Conservation (phyloP, 2,888 invertebrate species). For the Lasioglossum zephyrum region DNA sequence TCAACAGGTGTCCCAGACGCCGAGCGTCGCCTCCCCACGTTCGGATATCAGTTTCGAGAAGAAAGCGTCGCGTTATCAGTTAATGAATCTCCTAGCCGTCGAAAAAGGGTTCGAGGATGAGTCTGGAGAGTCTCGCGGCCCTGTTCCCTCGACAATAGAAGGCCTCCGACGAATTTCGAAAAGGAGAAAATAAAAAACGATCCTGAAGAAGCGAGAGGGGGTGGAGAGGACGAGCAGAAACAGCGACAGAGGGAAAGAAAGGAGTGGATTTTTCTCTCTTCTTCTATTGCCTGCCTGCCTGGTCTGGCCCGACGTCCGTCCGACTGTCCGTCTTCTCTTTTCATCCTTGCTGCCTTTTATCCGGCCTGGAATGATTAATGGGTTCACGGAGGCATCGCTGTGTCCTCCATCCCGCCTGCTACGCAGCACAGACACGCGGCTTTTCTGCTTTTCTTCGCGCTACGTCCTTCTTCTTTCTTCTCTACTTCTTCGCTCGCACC, state of each 20-base stretch:
- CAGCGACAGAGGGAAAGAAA: slow-evolving; percentile 51
- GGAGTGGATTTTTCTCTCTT: slow-evolving; percentile 23
- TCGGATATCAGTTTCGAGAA: slow-evolving; percentile 70
- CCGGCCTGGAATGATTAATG: slow-evolving; percentile 82
- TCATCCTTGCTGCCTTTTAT: slow-evolving; percentile 79
- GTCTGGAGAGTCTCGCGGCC: slow-evolving; percentile 31
- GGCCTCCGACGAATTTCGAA: slow-evolving; percentile 77
- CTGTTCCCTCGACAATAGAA: slow-evolving; percentile 73
- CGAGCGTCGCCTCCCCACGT: slow-evolving; percentile 31
- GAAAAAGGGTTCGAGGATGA: slow-evolving; percentile 53
- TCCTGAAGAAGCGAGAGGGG: slow-evolving; percentile 41
- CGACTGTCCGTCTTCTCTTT: slow-evolving; percentile 78
- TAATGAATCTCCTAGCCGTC: slow-evolving; percentile 78
- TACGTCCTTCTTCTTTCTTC: slow-evolving; percentile 39
- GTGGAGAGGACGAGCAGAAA: slow-evolving; percentile 21
- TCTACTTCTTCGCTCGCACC: not conserved
- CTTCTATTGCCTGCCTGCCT: slow-evolving; percentile 55
- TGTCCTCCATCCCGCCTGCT: slow-evolving; percentile 36
- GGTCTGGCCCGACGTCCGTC: slow-evolving; percentile 61
- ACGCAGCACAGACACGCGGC: slow-evolving; percentile 59
- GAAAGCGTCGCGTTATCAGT: slow-evolving; percentile 77
- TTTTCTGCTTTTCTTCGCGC: slow-evolving; percentile 77
- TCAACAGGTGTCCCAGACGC: slow-evolving; percentile 64
- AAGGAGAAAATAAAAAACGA: slow-evolving; percentile 78
- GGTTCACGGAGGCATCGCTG: slow-evolving; percentile 75